These are phyloP conservation scores for Thalassoma bifasciatum DNA, from an alignment of 2,113 vertebrate genomes.

Conservation along the genomic window DNA sequence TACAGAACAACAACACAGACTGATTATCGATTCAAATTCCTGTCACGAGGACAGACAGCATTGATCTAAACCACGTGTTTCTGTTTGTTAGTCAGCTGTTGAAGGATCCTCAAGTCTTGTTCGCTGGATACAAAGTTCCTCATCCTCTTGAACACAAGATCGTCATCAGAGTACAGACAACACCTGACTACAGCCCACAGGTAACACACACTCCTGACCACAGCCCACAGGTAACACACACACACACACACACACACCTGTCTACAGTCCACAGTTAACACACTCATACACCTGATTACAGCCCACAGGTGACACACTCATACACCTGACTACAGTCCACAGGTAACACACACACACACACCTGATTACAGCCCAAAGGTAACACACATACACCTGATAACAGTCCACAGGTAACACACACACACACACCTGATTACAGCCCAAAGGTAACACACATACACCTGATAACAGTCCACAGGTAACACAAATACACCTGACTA, in stretches of 20 bases:
- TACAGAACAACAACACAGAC: too few relatives aligned
- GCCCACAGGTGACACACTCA: not conserved
- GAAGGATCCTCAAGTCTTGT: constrained; percentile 79
- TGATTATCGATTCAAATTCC: too few relatives aligned
- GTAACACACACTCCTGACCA: constrained; percentile 37
- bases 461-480: too few relatives aligned
- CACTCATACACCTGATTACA: constrained; percentile 4
- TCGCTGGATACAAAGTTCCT: constrained; percentile 80
- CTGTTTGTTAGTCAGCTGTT: constrained; percentile 68
- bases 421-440: too few relatives aligned
- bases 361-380: constrained; percentile 79
- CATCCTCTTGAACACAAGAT: constrained; percentile 81
- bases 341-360: constrained; percentile 24
- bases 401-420: not conserved
- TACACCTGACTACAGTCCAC: not conserved
- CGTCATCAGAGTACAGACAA: constrained; percentile 79
- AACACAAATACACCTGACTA: too few relatives aligned
- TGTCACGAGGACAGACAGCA: too few relatives aligned
- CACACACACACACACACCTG: constrained; percentile 50
- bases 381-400: constrained; percentile 5
- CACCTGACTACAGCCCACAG: constrained; percentile 79
- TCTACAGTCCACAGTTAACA: constrained; percentile 76
- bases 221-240: not conserved
- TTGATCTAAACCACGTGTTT: not conserved
- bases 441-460: too few relatives aligned